Evolutionary conservation across 2,888 invertebrate genomes (phyloP).

Genomic region (Patella pellucida): DNA sequence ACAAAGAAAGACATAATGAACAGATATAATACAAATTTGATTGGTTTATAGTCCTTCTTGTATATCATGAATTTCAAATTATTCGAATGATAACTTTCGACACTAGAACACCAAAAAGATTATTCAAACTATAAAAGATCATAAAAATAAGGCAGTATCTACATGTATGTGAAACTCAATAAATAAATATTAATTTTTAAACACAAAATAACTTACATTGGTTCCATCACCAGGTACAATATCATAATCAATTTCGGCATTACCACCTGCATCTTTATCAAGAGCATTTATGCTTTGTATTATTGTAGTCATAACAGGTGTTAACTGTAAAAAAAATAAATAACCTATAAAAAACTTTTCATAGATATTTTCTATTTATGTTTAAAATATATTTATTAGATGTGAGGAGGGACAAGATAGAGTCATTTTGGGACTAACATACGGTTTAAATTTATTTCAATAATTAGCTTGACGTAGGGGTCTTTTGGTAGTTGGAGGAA

Average conservation of each 20-base stretch:
- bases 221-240: conserved; percentile 31
- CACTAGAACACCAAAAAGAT: no score
- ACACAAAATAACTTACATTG: conserved; percentile 22
- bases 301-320: conserved; percentile 40
- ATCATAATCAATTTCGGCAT: conserved; percentile 33
- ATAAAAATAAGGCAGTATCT: no score
- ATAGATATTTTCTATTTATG: not conserved
- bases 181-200: not conserved
- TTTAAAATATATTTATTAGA: not conserved
- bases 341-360: not conserved
- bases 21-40: no score
- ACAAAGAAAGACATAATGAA: no score
- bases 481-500: no score
- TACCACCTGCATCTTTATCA: conserved; percentile 46
- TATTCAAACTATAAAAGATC: not conserved
- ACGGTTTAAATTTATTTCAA: no score
- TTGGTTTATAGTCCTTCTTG: no score
- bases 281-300: conserved; percentile 35
- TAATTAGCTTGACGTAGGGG: no score
- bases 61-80: no score
- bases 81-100: no score
- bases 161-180: not conserved
- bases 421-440: no score
- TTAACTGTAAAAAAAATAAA: conserved; percentile 36
- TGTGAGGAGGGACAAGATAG: no score